A percentile compares a stretch with the other conserved stretches of the same genome.
phyloP scores from a whole-genome alignment of 1,140 invertebrate species.

The Formica exsecta region DNA sequence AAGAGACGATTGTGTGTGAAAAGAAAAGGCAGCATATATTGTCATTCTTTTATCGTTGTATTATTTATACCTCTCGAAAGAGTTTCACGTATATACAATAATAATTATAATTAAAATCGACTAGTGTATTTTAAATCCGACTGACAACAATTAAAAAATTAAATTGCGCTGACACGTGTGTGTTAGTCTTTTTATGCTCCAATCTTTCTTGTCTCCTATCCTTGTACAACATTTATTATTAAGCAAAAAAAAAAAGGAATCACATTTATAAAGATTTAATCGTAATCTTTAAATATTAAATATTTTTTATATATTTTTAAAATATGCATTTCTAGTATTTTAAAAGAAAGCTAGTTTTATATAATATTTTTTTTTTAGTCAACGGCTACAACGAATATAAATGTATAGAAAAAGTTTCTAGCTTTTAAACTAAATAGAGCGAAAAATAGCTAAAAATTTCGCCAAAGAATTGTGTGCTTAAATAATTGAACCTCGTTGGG shows the following conservation, averaged over 20 bases:
- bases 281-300: not conserved
- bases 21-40: slow-evolving; percentile 60
- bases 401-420: not conserved
- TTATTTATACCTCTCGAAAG: slow-evolving; percentile 77
- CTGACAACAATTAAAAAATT: slow-evolving; percentile 82
- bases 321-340: not conserved
- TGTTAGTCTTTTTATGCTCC: not conserved
- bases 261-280: not conserved
- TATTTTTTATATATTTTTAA: not conserved
- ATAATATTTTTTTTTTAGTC: not conserved
- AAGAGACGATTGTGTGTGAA: slow-evolving; percentile 45
- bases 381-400: not conserved
- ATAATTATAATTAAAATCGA: slow-evolving; percentile 79
- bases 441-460: not conserved
- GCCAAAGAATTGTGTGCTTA: slow-evolving; percentile 36
- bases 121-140: slow-evolving; percentile 81
- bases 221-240: no score
- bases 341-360: not conserved
- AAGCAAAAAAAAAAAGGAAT: not conserved
- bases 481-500: slow-evolving; percentile 27
- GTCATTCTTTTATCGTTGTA: slow-evolving; percentile 77
- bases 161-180: slow-evolving; percentile 77
- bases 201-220: not conserved
- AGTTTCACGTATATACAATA: slow-evolving; percentile 78
- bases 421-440: not conserved